Base-by-base conservation (phyloP, 2,888 invertebrate genomes). In the Volucella bombylans region DNA sequence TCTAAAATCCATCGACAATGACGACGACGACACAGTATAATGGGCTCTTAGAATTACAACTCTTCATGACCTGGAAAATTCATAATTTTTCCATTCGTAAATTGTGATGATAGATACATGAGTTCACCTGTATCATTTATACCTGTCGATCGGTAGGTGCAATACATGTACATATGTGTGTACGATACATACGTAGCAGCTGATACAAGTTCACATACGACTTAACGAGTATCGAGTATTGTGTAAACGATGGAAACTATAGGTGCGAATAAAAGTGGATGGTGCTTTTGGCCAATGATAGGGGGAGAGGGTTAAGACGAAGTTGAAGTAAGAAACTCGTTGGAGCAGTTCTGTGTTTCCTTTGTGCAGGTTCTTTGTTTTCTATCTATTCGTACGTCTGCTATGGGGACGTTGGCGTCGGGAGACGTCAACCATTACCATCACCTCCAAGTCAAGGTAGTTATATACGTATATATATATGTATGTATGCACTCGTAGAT, bases 351-450 rank as follows among this genome's bases (percentile, higher is more conserved):
- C 38, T 65, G 54, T 49, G n/a, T 74, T 74, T 79, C 69, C 52
- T 83, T 49, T 64, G 11, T 64, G 47, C 50, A 52, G 15, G 71
- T 77, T 82, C 82, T 82, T 83, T 83, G 79, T 79, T 54, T 67
- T 39, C 2, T 61, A 49, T 64, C 8, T 4, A 50, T 50, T 39
- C 14, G 15, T 6, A 47, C n/a, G 41, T 8, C 55, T 45, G 12
- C 15, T 39, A 8, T 31, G 54, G 54, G 8, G 23, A 52, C 23
- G 52, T 2, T 18, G 49, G 18, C 18, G 3, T 23, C 18, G 18
- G 3, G 18, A 23, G 18, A 23, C 3, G 18, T 23, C 2, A 23
- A 23, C 18, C 18, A 23, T 23, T 49, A 14, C 54, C 31, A 14
- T n/a, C 9, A 39, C 14, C 39, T 57, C 39, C 8, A 57, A 64